Conservation (phyloP, 2,888 invertebrate species). For the Philaethria dido region DNA sequence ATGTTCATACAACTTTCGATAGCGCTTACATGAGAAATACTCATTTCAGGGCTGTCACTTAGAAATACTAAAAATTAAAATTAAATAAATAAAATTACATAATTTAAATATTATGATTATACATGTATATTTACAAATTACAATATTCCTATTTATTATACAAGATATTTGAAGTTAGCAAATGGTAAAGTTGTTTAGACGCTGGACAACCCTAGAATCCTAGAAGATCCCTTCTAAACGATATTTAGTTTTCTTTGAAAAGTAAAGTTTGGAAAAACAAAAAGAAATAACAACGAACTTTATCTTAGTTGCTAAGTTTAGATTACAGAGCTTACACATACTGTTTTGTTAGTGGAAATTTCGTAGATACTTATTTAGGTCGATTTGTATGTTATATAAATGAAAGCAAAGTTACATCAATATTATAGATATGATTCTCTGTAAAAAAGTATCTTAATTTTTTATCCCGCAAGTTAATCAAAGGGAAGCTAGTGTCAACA, state of each 20-base stretch:
- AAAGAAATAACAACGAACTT: constrained; percentile 25
- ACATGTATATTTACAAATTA: constrained; percentile 2
- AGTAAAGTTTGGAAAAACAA: constrained; percentile 28
- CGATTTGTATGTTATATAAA: not conserved
- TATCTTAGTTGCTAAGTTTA: constrained; percentile 28
- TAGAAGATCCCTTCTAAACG: constrained; percentile 23
- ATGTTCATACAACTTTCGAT: constrained; percentile 36
- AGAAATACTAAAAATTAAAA: not conserved
- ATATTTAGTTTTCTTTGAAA: constrained; percentile 37
- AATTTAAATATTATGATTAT: constrained; percentile 8
- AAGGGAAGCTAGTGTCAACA: no score
- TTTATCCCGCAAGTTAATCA: no score
- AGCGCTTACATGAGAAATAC: constrained; percentile 26
- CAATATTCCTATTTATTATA: not conserved
- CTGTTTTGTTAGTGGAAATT: constrained; percentile 23
- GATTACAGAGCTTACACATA: constrained; percentile 22
- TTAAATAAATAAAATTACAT: not conserved
- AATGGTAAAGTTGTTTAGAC: constrained; percentile 17
- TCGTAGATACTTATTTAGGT: constrained; percentile 15
- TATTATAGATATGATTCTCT: no score
- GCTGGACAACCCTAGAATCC: constrained; percentile 12
- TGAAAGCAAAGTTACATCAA: no score
- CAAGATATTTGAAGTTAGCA: not conserved
- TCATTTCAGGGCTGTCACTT: constrained; percentile 16
- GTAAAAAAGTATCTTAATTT: no score